Conservation (phyloP, 2,888 invertebrate genomes). For the Oscheius onirici region DNA sequence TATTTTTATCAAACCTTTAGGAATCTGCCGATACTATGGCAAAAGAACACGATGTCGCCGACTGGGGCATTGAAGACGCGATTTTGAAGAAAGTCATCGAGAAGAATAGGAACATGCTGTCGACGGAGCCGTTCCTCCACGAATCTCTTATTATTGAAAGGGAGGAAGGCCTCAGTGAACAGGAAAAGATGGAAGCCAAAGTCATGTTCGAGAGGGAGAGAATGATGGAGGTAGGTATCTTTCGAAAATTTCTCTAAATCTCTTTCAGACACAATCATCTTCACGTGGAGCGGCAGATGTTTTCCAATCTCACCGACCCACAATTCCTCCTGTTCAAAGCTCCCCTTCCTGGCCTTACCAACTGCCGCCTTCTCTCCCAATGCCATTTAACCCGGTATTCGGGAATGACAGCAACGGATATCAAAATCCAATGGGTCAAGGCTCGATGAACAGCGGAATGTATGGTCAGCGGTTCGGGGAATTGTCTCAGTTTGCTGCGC, state of each 20-base stretch:
- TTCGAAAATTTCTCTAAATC: not conserved
- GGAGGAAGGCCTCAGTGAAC: constrained; percentile 60
- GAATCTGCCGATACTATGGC: constrained; percentile 49
- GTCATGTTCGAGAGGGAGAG: constrained; percentile 51
- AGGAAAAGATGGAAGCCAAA: constrained; percentile 65
- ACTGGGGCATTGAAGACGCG: constrained; percentile 56
- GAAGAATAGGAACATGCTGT: constrained; percentile 39
- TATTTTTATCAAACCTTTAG: constrained; percentile 36
- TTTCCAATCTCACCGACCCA: too few species aligned
- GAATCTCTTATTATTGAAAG: constrained; percentile 64
- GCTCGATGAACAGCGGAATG: too few species aligned
- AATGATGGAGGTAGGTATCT: not conserved
- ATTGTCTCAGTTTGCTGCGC: too few species aligned
- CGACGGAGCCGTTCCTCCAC: constrained; percentile 65
- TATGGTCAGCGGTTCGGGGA: too few species aligned
- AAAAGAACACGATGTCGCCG: constrained; percentile 40
- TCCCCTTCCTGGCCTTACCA: too few species aligned
- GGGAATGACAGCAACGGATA: too few species aligned
- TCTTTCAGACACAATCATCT: not conserved
- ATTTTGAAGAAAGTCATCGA: constrained; percentile 48
- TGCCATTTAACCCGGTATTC: too few species aligned
- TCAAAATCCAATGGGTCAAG: too few species aligned
- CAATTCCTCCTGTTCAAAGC: too few species aligned
- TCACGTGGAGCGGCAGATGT: not conserved
- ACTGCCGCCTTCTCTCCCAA: too few species aligned